Conservation (phyloP, 92 coral and sea anemone species). For the Phenganax subtilis region DNA sequence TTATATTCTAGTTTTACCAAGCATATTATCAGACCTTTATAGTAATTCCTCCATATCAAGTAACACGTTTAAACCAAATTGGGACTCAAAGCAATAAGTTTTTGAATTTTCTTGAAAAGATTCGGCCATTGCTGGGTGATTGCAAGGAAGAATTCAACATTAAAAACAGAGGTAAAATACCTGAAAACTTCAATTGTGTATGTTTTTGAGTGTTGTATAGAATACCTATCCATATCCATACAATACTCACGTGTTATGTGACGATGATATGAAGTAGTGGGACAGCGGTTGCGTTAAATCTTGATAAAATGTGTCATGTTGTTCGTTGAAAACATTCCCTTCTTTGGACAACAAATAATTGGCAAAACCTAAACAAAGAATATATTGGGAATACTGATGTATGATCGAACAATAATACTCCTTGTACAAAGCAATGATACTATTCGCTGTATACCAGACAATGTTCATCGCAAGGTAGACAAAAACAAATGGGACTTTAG, state of each 20-base stretch:
- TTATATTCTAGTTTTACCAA: too few species aligned
- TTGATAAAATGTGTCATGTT: constrained; percentile 73
- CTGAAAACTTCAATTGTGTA: not conserved
- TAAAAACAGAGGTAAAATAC: too few species aligned
- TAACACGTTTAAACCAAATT: too few species aligned
- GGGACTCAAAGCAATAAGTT: too few species aligned
- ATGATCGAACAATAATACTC: not conserved
- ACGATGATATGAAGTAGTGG: constrained; percentile 88
- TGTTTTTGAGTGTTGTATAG: not conserved
- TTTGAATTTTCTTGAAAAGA: not conserved
- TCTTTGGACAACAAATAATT: constrained; percentile 72
- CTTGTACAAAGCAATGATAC: too few species aligned
- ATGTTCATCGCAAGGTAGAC: too few species aligned
- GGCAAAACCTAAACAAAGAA: constrained; percentile 55
- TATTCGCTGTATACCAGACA: too few species aligned
- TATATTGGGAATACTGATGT: not conserved
- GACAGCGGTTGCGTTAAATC: constrained; percentile 86
- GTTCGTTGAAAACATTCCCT: constrained; percentile 62
- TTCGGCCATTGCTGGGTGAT: not conserved
- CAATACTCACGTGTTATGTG: constrained; percentile 71
- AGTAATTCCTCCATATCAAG: too few species aligned
- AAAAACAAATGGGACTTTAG: too few species aligned
- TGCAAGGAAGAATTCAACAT: too few species aligned
- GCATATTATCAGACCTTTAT: too few species aligned
- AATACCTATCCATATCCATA: not conserved